These are phyloP conservation scores for Copsychus sechellarum DNA, from an alignment of 2,113 vertebrate genomes.

Conservation along the genomic window DNA sequence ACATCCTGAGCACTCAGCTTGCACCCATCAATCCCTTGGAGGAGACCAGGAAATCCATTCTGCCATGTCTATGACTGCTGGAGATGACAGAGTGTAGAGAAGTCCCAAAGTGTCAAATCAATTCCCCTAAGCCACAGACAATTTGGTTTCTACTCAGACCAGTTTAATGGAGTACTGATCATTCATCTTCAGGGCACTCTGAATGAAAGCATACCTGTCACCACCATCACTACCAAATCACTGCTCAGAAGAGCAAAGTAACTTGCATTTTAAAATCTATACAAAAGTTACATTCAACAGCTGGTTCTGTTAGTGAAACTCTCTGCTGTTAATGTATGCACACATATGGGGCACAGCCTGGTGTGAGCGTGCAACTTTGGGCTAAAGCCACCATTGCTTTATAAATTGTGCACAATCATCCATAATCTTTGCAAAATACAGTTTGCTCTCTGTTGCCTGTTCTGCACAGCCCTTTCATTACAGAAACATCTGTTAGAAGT, in stretches of 20 bases:
- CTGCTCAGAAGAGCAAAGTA: background rate
- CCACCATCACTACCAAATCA: background rate
- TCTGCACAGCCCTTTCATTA: slow-evolving; percentile 39
- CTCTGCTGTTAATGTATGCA: background rate
- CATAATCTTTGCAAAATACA: background rate
- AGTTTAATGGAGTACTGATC: background rate
- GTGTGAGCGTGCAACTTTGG: background rate
- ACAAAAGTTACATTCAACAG: background rate
- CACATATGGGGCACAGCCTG: background rate
- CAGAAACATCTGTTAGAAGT: slow-evolving; percentile 56
- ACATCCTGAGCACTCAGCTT: background rate
- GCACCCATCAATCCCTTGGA: background rate
- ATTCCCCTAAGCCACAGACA: background rate
- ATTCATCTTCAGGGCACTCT: background rate
- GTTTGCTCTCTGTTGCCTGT: slow-evolving; percentile 7
- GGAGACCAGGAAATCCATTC: background rate
- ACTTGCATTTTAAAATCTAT: background rate
- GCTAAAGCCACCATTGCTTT: background rate
- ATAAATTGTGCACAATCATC: slow-evolving; percentile 13
- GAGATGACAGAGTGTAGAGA: background rate
- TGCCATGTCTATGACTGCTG: background rate
- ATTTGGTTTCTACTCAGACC: background rate
- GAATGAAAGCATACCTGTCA: background rate
- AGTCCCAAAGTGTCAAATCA: background rate
- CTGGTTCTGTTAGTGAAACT: background rate